Evolutionary conservation across 2,797 vertebrate species (phyloP).

Genomic region (Propithecus deckenii): DNA sequence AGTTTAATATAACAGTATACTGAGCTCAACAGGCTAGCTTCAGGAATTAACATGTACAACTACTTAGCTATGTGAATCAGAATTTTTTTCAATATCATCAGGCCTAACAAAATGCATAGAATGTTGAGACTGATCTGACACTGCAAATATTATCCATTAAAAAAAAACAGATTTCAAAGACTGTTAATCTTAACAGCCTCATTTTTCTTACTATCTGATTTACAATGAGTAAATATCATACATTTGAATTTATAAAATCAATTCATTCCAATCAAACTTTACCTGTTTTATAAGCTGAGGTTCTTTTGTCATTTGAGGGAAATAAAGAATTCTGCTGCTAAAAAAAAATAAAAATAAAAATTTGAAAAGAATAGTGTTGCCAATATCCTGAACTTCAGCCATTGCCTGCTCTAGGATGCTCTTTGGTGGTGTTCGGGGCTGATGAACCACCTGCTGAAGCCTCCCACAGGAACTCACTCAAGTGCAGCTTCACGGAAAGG

Average conservation of each 20-base stretch:
- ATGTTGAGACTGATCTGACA: neutral
- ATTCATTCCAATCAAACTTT: constrained; percentile 41
- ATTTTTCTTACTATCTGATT: constrained; percentile 54
- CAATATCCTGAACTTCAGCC: neutral
- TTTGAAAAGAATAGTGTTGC: neutral
- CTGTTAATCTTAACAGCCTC: constrained; percentile 41
- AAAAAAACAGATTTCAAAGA: neutral
- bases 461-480: fast-evolving
- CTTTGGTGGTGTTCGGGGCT: neutral
- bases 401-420: fast-evolving
- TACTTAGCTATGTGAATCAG: neutral
- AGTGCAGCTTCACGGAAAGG: too few species aligned
- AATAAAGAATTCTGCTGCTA: neutral
- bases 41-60: constrained; percentile 10
- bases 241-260: constrained; percentile 59
- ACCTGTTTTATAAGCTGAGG: neutral
- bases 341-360: neutral
- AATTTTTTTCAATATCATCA: neutral
- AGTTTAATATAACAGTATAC: neutral
- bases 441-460: neutral
- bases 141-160: neutral
- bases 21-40: constrained; percentile 6
- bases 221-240: constrained; percentile 47
- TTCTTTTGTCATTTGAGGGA: constrained; percentile 7
- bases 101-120: constrained; percentile 38